Evolutionary conservation across 1,140 invertebrate genomes (phyloP).

Genomic region (Lordiphosa stackelbergi): DNA sequence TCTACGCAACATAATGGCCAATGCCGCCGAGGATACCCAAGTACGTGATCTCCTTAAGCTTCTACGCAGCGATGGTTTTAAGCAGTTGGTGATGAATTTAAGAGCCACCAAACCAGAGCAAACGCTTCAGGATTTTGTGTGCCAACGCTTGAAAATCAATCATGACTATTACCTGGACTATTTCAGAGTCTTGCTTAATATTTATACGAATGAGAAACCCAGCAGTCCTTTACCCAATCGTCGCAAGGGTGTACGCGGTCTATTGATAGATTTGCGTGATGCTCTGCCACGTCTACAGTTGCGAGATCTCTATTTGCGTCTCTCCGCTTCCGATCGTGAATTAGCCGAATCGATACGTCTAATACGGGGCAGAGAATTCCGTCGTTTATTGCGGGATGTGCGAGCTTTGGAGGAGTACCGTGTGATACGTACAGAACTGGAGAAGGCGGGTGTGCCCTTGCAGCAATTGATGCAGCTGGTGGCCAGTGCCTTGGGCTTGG

Average conservation of each 20-base stretch:
- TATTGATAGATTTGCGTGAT: slow-evolving; percentile 44
- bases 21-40: slow-evolving; percentile 43
- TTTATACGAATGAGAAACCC: slow-evolving; percentile 17
- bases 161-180: slow-evolving; percentile 39
- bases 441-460: slow-evolving; percentile 37
- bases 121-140: slow-evolving; percentile 33
- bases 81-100: slow-evolving; percentile 14
- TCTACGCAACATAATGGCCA: slow-evolving; percentile 45
- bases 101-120: slow-evolving; percentile 33
- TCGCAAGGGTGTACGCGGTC: slow-evolving; percentile 43
- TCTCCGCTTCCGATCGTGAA: slow-evolving; percentile 33
- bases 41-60: slow-evolving; percentile 24
- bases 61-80: slow-evolving; percentile 35
- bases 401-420: slow-evolving; percentile 42
- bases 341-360: slow-evolving; percentile 33
- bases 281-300: slow-evolving; percentile 36
- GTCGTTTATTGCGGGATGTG: slow-evolving; percentile 32
- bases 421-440: slow-evolving; percentile 17
- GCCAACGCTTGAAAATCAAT: slow-evolving; percentile 38
- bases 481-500: slow-evolving; percentile 47
- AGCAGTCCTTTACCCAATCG: slow-evolving; percentile 39
- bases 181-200: slow-evolving; percentile 31
- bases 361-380: slow-evolving; percentile 46
- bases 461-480: slow-evolving; percentile 38
- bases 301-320: slow-evolving; percentile 34